Percentiles rank a stretch among this genome's conserved stretches.
Conservation (phyloP, 2,797 vertebrate species). For the Acrocephalus scirpaceus region DNA sequence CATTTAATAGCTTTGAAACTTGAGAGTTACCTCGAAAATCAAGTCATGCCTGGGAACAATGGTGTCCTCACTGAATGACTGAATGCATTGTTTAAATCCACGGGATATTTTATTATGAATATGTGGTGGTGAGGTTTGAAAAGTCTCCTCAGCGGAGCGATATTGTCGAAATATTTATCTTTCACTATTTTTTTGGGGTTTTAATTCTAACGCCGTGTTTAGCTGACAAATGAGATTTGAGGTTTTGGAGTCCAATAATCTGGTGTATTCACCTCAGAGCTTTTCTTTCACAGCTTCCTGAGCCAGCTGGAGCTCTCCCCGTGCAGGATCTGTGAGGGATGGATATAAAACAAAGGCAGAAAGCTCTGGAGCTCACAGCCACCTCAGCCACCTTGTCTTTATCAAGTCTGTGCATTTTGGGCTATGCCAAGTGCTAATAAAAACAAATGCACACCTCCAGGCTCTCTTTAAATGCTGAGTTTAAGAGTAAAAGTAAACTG, state of each 20-base stretch:
- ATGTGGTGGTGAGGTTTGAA: not conserved
- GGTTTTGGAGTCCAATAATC: not conserved
- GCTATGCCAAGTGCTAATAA: not conserved
- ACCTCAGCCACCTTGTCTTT: not conserved
- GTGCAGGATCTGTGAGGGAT: not conserved
- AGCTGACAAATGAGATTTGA: constrained; percentile 21
- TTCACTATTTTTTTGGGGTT: not conserved
- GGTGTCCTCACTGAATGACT: constrained; percentile 43
- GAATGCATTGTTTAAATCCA: not conserved
- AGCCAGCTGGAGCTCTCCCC: not conserved
- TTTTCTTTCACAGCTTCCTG: not conserved
- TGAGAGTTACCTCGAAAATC: constrained; percentile 79
- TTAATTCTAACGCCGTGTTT: not conserved
- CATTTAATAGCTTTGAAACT: constrained; percentile 81
- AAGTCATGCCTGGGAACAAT: constrained; percentile 62
- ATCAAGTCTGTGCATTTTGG: not conserved
- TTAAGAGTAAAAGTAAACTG: constrained; percentile 27
- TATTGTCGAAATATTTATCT: not conserved
- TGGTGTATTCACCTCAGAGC: not conserved
- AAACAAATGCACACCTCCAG: not conserved
- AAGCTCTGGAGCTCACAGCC: not conserved
- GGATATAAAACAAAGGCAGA: not conserved
- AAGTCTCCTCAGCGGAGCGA: not conserved
- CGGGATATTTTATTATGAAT: not conserved
- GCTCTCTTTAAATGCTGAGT: not conserved